phyloP scores from a whole-genome alignment of 2,113 vertebrate genomes.

The Megalops atlanticus region DNA sequence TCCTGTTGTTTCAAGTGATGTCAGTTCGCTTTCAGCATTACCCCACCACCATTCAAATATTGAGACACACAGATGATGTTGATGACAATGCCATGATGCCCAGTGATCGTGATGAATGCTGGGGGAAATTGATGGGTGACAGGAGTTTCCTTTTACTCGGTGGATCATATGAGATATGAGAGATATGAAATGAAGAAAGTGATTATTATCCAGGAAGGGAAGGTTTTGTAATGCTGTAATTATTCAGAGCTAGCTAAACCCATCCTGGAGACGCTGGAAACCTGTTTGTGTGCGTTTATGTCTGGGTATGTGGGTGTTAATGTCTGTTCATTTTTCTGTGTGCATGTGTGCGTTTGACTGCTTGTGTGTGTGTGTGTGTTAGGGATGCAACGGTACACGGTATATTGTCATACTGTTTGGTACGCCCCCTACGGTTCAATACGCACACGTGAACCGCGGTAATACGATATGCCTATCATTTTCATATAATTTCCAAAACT shows the following conservation, averaged over 20 bases:
- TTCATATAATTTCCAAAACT: too few relatives aligned
- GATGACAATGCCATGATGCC: background rate
- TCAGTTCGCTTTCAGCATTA: too few relatives aligned
- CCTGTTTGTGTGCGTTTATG: slow-evolving; percentile 8
- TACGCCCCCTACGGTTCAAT: too few relatives aligned
- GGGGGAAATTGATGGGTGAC: background rate
- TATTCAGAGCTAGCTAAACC: slow-evolving; percentile 19
- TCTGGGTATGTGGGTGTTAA: background rate
- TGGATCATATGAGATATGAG: background rate
- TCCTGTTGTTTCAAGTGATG: too few relatives aligned
- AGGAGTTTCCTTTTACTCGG: background rate
- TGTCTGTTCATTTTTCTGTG: background rate
- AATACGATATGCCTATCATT: too few relatives aligned
- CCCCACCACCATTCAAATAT: too few relatives aligned
- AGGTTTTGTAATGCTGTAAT: background rate
- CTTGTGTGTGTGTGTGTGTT: slow-evolving; percentile 13
- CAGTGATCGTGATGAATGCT: background rate
- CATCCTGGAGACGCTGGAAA: too few relatives aligned
- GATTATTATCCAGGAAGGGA: background rate
- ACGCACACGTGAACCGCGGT: too few relatives aligned
- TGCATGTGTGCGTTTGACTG: slow-evolving; percentile 30
- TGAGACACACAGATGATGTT: too few relatives aligned
- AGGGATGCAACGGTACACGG: too few relatives aligned
- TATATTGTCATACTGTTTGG: too few relatives aligned
- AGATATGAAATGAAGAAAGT: background rate